Conservation (phyloP, 2,888 invertebrate species). For the Lasioglossum lativentre region DNA sequence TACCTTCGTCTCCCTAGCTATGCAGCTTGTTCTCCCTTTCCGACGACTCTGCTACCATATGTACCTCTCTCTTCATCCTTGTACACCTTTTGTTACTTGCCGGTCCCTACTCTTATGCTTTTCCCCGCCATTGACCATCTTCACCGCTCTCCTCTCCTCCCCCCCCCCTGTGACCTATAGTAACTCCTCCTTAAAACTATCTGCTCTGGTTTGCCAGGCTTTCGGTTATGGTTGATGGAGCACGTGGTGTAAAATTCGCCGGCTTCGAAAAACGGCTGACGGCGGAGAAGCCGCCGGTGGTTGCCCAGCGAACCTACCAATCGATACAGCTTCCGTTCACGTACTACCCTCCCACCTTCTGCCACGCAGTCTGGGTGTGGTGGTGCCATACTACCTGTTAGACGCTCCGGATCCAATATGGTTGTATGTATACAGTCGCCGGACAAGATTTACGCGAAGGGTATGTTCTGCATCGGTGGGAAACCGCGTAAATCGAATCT, state of each 20-base stretch:
- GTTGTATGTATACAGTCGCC: neutral
- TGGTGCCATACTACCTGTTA: slow-evolving; percentile 62
- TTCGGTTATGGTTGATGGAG: slow-evolving; percentile 46
- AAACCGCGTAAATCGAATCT: neutral
- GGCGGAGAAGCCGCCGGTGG: slow-evolving; percentile 48
- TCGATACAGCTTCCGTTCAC: slow-evolving; percentile 82
- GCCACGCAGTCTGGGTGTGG: slow-evolving; percentile 51
- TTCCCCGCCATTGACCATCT: neutral
- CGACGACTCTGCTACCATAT: neutral
- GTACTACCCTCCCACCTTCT: slow-evolving; percentile 59
- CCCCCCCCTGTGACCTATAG: neutral
- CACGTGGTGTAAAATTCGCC: slow-evolving; percentile 65
- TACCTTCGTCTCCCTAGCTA: neutral
- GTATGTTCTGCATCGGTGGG: slow-evolving; percentile 6
- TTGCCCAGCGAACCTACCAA: slow-evolving; percentile 81
- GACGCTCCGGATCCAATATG: slow-evolving; percentile 48
- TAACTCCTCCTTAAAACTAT: neutral
- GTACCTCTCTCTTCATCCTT: neutral
- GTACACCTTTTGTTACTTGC: slow-evolving; percentile 5
- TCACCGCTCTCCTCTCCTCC: neutral
- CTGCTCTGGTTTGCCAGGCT: neutral
- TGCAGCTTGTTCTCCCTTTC: neutral
- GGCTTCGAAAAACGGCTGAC: slow-evolving; percentile 25
- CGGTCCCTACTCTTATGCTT: neutral
- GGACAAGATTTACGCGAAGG: slow-evolving; percentile 4